Base-by-base conservation (phyloP, 2,888 invertebrate genomes). In the Dicranocentrus wangi region DNA sequence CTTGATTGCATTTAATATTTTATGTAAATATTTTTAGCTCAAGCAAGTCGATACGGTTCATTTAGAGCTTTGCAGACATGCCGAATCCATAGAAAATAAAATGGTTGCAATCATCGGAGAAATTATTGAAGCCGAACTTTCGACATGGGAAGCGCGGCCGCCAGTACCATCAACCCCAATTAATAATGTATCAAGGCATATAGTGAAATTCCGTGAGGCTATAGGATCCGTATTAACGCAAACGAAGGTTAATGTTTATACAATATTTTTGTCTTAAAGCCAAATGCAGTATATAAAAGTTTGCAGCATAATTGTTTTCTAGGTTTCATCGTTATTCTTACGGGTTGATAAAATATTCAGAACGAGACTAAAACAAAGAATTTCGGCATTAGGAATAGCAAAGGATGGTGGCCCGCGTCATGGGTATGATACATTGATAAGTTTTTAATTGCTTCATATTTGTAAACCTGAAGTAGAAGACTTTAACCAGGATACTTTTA, bases 371-470 rank as follows among this genome's bases (percentile, higher is more conserved):
- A 91, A 95, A 89, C 94, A 95, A 87, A 95, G 96, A 88, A 90
- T 98, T 86, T 88, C 92, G 1, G 93, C 93, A 89, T 93, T 97
- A 91, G 95, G 96, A 88, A 95, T 98, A 86, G 93, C 93, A 76
- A 97, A 96, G 87, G 96, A 98, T 90, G 97, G 97, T n/a, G 97
- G 97, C 63, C 98, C 98, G 1, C 96, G 97, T 88, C 97, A 98
- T 88, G 97, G 97, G 91, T 91, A 88, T 87, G 88, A 23, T 21
- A 17, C 10, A 19, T 39, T 75, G 1, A 58, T 13, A 60, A 32
- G 21, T 60, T 25, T 39, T 7, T 47, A 60, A 17, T 23, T 21
- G 3, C 53, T 21, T 53, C 47, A 10, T 10, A 47, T 47, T 47
- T 7, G n/a, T 17, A 47, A 15, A 5, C 15, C 8, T 47, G 47